A percentile compares a stretch with the other conserved stretches of the same genome.
Evolutionary conservation across 2,113 vertebrate genomes (phyloP).

Genomic region (Psittacara wagleri): DNA sequence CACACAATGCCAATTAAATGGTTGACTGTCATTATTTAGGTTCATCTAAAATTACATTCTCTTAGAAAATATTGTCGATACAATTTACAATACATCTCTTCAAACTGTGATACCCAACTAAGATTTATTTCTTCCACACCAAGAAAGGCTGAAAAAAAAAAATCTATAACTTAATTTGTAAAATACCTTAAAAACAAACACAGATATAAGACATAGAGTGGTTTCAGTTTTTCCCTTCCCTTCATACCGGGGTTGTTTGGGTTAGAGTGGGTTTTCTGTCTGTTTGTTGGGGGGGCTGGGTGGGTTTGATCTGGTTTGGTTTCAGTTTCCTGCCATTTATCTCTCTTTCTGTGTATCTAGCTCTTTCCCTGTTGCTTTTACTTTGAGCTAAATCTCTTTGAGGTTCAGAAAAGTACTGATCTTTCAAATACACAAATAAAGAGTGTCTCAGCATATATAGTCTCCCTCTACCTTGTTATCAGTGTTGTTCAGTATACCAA

Average conservation of each 20-base stretch:
- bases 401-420: background rate
- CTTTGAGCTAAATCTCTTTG: background rate
- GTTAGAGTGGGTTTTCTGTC: background rate
- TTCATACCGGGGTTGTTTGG: background rate
- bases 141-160: background rate
- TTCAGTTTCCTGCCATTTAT: background rate
- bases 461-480: background rate
- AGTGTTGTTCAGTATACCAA: background rate
- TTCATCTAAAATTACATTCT: slow-evolving; percentile 31
- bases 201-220: background rate
- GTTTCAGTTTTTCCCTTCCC: background rate
- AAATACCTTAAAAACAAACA: background rate
- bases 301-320: background rate
- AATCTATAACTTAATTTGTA: background rate
- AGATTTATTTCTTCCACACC: background rate
- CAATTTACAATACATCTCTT: background rate
- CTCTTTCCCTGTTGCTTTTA: background rate
- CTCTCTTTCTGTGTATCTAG: background rate
- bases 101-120: background rate
- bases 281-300: background rate
- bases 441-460: background rate
- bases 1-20: slow-evolving; percentile 31
- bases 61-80: background rate
- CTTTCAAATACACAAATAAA: background rate
- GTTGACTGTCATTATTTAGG: background rate